Conservation (phyloP, 2,888 invertebrate species). For the Tridacna gigas region DNA sequence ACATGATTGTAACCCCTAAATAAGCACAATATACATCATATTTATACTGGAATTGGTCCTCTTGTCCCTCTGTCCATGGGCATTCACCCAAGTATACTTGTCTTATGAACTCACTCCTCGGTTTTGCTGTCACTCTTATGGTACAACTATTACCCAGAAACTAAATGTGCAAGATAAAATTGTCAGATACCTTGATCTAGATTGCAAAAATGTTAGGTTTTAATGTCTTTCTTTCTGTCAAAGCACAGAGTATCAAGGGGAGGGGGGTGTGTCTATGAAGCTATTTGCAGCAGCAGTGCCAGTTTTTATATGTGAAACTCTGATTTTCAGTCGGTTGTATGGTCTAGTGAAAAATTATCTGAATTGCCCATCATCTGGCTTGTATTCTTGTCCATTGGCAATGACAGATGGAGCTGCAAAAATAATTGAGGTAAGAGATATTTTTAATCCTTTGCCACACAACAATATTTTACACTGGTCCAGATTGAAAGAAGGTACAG, state of each 20-base stretch:
- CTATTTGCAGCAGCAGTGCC: background rate
- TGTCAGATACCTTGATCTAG: too few relatives aligned
- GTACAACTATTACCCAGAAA: too few relatives aligned
- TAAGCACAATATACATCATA: too few relatives aligned
- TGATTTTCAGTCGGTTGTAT: conserved; percentile 84
- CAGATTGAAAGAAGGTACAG: background rate
- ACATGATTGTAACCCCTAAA: too few relatives aligned
- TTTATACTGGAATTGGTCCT: too few relatives aligned
- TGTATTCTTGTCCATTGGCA: conserved; percentile 87
- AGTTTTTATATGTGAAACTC: background rate
- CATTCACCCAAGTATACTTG: too few relatives aligned
- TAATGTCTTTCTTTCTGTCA: background rate
- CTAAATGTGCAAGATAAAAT: too few relatives aligned
- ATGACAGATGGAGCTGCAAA: conserved; percentile 88
- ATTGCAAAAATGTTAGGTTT: background rate
- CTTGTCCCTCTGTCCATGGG: too few relatives aligned
- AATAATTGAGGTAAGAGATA: conserved; percentile 83
- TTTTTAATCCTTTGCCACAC: background rate
- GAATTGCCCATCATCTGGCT: conserved; percentile 86
- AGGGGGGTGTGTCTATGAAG: too few relatives aligned
- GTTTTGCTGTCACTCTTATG: too few relatives aligned
- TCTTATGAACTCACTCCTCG: too few relatives aligned
- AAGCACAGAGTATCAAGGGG: background rate
- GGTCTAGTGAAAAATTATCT: conserved; percentile 86
- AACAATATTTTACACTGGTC: background rate